phyloP scores from a whole-genome alignment of 2,797 vertebrate genomes.

The Enteromius treurensis region DNA sequence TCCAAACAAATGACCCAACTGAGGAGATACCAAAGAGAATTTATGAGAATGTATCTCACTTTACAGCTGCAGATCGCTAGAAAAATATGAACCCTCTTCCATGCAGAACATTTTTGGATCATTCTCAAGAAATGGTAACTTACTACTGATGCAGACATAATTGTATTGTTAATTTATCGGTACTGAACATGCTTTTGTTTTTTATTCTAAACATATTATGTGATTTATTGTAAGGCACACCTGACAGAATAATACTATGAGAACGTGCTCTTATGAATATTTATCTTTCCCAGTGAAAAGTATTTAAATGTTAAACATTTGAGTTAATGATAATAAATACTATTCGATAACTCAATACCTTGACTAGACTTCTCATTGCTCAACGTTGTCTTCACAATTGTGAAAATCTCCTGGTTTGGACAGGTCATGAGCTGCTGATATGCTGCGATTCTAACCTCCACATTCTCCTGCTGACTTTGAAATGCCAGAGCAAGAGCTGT shows the following conservation, averaged over 20 bases:
- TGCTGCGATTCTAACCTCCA: constrained; percentile 86
- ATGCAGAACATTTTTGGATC: neutral
- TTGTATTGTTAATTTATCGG: neutral
- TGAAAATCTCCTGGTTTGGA: constrained; percentile 77
- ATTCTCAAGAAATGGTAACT: neutral
- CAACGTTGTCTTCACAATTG: constrained; percentile 77
- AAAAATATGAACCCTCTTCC: neutral
- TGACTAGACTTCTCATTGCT: constrained; percentile 84
- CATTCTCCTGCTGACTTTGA: constrained; percentile 76
- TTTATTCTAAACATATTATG: neutral
- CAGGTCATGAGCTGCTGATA: constrained; percentile 88
- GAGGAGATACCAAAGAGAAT: constrained; percentile 3
- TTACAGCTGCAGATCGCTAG: neutral
- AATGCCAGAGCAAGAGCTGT: constrained; percentile 79
- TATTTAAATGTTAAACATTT: neutral
- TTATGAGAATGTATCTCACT: neutral
- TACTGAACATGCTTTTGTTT: neutral
- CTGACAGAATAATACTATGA: neutral
- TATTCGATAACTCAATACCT: constrained; percentile 72
- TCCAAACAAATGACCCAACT: constrained; percentile 94
- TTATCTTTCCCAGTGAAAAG: neutral
- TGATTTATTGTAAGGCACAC: neutral
- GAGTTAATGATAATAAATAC: neutral
- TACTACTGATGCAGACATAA: neutral
- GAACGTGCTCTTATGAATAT: neutral